Percentiles rank a stretch among this genome's conserved stretches.
phyloP scores from a whole-genome alignment of 2,113 vertebrate genomes.

The Empidonax traillii region DNA sequence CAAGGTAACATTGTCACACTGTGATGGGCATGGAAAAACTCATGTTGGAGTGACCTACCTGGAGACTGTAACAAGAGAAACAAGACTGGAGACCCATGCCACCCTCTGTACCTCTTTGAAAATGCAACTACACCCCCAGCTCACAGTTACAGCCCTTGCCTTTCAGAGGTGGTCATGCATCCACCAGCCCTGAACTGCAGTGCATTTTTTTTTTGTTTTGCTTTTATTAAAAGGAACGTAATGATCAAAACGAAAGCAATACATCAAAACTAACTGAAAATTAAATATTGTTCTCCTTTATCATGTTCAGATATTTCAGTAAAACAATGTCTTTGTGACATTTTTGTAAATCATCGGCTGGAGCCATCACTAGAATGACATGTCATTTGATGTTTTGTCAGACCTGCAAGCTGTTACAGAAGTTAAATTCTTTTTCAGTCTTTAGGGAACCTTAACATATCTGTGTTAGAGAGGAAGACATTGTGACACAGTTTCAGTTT shows the following conservation, averaged over 20 bases:
- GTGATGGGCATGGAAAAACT: not conserved
- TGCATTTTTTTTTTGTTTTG: not conserved
- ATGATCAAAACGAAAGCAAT: not conserved
- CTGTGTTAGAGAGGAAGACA: not conserved
- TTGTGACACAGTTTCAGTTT: not conserved
- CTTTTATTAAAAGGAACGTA: not conserved
- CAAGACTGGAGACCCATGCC: not conserved
- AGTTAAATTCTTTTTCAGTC: not conserved
- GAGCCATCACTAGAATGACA: not conserved
- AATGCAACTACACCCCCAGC: not conserved
- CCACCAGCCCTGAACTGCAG: not conserved
- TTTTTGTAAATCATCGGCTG: not conserved
- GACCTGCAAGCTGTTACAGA: conserved; percentile 3
- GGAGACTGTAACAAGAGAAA: not conserved
- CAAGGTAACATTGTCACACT: not conserved
- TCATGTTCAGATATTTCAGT: not conserved
- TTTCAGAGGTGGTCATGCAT: not conserved
- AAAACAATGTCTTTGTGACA: not conserved
- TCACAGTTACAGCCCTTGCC: not conserved
- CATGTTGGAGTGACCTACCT: not conserved
- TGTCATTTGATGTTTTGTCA: not conserved
- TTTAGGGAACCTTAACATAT: not conserved
- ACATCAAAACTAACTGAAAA: not conserved
- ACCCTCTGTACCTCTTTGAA: not conserved
- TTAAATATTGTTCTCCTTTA: not conserved